Base-by-base conservation (phyloP, 2,888 invertebrate genomes). In the Cerceris ruficornis region DNA sequence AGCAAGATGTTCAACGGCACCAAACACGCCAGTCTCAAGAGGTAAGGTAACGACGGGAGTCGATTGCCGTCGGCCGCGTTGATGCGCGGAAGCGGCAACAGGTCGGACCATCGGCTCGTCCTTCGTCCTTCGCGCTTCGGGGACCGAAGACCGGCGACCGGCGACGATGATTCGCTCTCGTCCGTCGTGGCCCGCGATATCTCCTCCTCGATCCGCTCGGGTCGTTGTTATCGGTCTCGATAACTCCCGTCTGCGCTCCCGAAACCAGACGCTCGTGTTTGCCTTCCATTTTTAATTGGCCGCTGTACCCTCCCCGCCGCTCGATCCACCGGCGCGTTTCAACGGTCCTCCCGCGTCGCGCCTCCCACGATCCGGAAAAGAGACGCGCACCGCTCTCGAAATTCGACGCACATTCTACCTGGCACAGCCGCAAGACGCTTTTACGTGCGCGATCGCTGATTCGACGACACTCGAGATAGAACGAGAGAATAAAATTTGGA, bases 21-120 rank as follows among this genome's bases (percentile, higher is more conserved):
- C 83, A 96, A 96, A 91, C 95, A 96, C 92, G 95, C 95, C 82
- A 94, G 95, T 81, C 93, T 96, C 75, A 96, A 96, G 92, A 95
- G 96, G 96, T 96, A 89, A 93, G 93, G 14, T 0, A 28, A 55
- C 46, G 46, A 50, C 15, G 52, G 7, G 1, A 49, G 39, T 54
- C 46, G 28, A 13, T 11, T 55, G 11, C 8, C 55, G 28, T 28
- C 28, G 28, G 28, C 28, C 28, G 1, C 28, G 28, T 28, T 4
- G 28, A 28, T 28, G 2, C 28, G 4, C 28, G 4, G 28, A 28
- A 28, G 2, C 28, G 28, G 28, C 2, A 28, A 28, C 28, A 4
- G 4, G 28, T 28, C 4, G 2, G 28, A 28, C 1, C 28, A 28
- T 28, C 28, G 2, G 2, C 4, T 28, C 28, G 28, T 28, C 28